These are phyloP conservation scores for Porites evermanni DNA, from an alignment of 92 coral and sea anemone genomes.

Conservation along the genomic window DNA sequence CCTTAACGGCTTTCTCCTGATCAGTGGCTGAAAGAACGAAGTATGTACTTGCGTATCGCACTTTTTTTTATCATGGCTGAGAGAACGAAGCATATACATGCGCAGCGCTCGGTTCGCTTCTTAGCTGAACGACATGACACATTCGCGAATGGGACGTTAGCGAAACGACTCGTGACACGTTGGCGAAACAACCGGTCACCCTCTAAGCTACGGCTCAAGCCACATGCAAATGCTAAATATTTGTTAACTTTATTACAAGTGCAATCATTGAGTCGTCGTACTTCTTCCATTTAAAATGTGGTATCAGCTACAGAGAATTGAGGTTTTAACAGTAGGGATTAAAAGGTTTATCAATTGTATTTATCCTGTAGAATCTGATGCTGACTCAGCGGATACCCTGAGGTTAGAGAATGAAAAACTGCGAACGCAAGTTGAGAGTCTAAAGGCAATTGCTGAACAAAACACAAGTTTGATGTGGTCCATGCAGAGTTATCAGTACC, in stretches of 20 bases:
- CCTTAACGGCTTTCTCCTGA: too few species aligned
- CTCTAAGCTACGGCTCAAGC: neutral
- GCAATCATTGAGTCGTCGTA: neutral
- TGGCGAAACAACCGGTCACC: too few species aligned
- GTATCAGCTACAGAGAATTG: too few species aligned
- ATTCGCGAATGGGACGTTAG: too few species aligned
- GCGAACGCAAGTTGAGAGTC: slow-evolving; percentile 74
- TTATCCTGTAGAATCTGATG: slow-evolving; percentile 21
- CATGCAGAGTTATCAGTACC: slow-evolving; percentile 82
- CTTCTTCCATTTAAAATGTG: too few species aligned
- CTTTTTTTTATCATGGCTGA: too few species aligned
- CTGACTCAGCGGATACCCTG: slow-evolving; percentile 34
- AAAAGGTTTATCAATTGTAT: neutral
- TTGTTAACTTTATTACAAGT: neutral
- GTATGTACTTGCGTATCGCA: too few species aligned
- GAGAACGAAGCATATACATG: too few species aligned
- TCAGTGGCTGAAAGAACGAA: too few species aligned
- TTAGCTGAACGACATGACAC: too few species aligned
- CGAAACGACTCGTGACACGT: too few species aligned
- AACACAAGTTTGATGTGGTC: slow-evolving; percentile 84
- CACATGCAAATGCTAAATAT: neutral
- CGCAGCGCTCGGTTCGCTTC: too few species aligned
- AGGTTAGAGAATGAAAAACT: slow-evolving; percentile 78
- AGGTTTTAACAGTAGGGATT: neutral
- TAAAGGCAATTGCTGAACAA: slow-evolving; percentile 84